These are phyloP conservation scores for Quadroppia sp. DNA, from an alignment of 2,888 invertebrate genomes.

Conservation along the genomic window DNA sequence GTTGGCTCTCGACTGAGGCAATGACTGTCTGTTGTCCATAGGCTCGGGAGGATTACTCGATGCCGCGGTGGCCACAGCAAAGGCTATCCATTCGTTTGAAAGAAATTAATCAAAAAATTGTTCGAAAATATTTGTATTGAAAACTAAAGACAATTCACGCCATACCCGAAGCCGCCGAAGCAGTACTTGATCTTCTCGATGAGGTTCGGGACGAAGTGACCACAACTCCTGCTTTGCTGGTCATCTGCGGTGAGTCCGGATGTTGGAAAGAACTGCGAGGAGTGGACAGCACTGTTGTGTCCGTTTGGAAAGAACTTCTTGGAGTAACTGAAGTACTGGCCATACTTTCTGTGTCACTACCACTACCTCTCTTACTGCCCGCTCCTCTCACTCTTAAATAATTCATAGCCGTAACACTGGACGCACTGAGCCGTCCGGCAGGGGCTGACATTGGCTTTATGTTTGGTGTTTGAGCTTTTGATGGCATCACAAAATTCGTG, in stretches of 20 bases:
- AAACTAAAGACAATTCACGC: too few relatives aligned
- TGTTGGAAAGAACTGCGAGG: conserved; percentile 62
- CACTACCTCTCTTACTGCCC: conserved; percentile 46
- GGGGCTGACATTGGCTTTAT: conserved; percentile 25
- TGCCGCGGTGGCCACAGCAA: conserved; percentile 84
- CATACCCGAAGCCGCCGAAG: conserved; percentile 57
- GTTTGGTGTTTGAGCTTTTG: conserved; percentile 30
- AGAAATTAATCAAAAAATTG: too few relatives aligned
- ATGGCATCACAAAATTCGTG: conserved; percentile 38
- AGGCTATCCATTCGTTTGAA: conserved; percentile 61
- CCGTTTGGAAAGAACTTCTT: conserved; percentile 60
- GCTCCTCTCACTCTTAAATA: conserved; percentile 45
- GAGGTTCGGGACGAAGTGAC: conserved; percentile 84
- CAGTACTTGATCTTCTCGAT: conserved; percentile 78
- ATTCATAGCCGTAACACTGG: conserved; percentile 39
- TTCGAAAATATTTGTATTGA: background rate
- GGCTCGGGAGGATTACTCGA: conserved; percentile 75
- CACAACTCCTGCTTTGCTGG: conserved; percentile 77
- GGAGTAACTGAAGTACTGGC: conserved; percentile 54
- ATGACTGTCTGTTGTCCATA: conserved; percentile 38
- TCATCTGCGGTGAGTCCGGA: conserved; percentile 59
- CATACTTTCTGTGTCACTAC: conserved; percentile 49
- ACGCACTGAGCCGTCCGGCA: conserved; percentile 37
- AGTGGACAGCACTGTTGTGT: conserved; percentile 51
- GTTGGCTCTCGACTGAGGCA: conserved; percentile 48